Evolutionary conservation across 2,797 vertebrate species (phyloP).

Genomic region (Australoheros facetus): DNA sequence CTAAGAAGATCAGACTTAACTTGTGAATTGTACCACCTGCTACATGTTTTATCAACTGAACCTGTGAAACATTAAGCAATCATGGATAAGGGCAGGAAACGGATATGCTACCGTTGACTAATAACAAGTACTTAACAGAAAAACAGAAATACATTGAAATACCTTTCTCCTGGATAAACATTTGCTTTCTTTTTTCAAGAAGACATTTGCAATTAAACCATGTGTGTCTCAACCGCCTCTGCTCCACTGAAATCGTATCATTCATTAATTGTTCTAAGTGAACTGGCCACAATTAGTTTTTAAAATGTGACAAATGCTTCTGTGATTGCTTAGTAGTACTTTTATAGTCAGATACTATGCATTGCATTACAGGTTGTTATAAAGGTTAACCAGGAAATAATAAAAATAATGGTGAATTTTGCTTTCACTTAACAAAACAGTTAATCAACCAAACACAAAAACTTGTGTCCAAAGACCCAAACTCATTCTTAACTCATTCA

Average conservation of each 20-base stretch:
- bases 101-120: not conserved
- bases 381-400: not conserved
- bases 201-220: not conserved
- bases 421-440: not conserved
- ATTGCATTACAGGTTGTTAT: not conserved
- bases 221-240: not conserved
- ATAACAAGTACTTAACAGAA: not conserved
- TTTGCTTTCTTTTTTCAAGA: not conserved
- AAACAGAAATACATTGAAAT: not conserved
- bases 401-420: not conserved
- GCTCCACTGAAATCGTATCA: not conserved
- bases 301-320: not conserved
- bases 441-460: not conserved
- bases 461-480: not conserved
- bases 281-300: not conserved
- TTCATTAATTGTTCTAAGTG: not conserved
- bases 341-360: not conserved
- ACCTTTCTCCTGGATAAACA: not conserved
- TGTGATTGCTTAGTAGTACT: not conserved
- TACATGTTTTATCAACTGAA: slow-evolving; percentile 40
- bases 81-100: not conserved
- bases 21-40: slow-evolving; percentile 48
- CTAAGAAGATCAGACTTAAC: not conserved
- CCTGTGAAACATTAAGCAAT: slow-evolving; percentile 13
- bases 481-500: not conserved